Conservation (phyloP, 2,888 invertebrate species). For the Troides aeacus region DNA sequence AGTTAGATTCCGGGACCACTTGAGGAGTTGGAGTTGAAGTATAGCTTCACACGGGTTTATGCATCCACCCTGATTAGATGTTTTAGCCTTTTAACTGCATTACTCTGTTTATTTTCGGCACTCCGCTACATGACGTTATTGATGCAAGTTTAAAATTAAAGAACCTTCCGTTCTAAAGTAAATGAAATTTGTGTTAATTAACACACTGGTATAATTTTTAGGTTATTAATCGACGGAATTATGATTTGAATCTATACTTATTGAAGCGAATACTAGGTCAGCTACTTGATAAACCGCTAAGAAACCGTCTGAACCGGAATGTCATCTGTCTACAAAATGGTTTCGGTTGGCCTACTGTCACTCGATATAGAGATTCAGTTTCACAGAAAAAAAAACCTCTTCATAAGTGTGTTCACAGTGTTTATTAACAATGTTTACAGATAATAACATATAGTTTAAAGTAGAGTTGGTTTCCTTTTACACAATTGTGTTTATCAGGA, state of each 20-base stretch:
- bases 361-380: background rate
- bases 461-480: background rate
- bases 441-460: no score
- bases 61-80: no score
- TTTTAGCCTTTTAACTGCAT: no score
- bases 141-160: no score
- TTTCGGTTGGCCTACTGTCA: background rate
- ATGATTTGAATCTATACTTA: slow-evolving; percentile 9
- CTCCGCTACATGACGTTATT: no score
- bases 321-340: background rate
- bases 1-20: background rate
- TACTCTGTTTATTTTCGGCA: no score
- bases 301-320: background rate
- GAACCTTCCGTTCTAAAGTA: background rate
- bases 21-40: background rate
- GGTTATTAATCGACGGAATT: slow-evolving; percentile 2
- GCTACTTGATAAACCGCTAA: slow-evolving; percentile 13
- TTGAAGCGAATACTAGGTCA: slow-evolving; percentile 8
- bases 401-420: background rate
- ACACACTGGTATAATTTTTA: background rate
- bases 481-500: background rate
- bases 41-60: no score
- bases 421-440: background rate
- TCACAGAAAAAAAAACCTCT: background rate
- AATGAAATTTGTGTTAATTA: background rate